Base-by-base conservation (phyloP, 2,888 invertebrate genomes). In the Andrena fulva region DNA sequence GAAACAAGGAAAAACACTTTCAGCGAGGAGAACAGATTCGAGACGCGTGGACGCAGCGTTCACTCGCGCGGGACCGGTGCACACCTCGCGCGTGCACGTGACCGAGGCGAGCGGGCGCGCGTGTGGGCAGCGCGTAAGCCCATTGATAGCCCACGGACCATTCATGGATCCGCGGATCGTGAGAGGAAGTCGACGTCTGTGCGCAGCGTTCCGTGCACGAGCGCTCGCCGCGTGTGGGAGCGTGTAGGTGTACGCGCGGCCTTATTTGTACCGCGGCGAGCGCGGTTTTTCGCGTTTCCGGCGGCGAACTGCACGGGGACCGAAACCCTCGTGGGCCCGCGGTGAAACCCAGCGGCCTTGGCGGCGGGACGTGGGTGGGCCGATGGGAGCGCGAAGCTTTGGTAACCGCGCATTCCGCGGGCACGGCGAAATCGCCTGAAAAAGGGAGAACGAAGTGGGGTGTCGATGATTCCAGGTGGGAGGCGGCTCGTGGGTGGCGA, bases 61-160 rank as follows among this genome's bases (percentile, higher is more conserved):
- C 42, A 27, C 85, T 82, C 87, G 87, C 85, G 85, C 80, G 87
- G 87, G 85, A 85, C 80, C 35, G 31, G 12, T 12, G 52, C 29
- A 33, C 3, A 33, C 3, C 56, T 52, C 16, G 31, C 82, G 81
- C 77, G 68, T 77, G 78, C 82, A 79, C 84, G 79, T 64, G 70
- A 77, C 59, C 56, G 66, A 54, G 54, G 31, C 48, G 67, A 72
- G 56, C 60, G 62, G 54, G 69, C 35, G 29, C 64, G 76, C 79
- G 86, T 82, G 88, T 87, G 85, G 87, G 89, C 85, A 85, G 82
- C 75, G 82, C 76, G 82, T 79, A 73, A 81, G 88, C 88, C 89
- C 91, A 92, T 92, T 92, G 91, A 92, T 92, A 90, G 84, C 90
- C 90, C 91, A 91, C 91, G 86, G 77, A 89, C 90, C 91, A 92